Percentiles rank a stretch among this genome's conserved stretches.
Conservation (phyloP, 2,113 vertebrate species). For the Castor canadensis region DNA sequence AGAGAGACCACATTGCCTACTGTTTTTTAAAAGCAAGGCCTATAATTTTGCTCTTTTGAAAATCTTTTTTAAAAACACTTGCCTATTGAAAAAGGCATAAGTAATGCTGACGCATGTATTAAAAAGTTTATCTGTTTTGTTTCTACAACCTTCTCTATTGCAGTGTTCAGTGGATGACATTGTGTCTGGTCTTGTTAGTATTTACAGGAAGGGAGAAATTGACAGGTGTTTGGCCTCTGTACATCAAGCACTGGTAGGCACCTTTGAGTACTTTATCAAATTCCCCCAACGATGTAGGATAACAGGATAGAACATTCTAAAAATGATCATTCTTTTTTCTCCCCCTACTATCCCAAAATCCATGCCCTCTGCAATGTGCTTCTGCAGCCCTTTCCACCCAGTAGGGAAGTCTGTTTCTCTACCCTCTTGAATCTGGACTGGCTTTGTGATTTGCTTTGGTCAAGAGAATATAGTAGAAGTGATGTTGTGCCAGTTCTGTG, state of each 20-base stretch:
- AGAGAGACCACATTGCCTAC: conserved; percentile 42
- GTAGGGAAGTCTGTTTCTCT: not conserved
- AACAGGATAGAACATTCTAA: not conserved
- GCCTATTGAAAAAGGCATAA: conserved; percentile 4
- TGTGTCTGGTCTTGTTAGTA: conserved; percentile 45
- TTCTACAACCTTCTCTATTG: not conserved
- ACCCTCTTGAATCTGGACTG: not conserved
- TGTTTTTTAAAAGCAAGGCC: conserved; percentile 69
- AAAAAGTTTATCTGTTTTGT: conserved; percentile 38
- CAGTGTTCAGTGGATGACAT: not conserved
- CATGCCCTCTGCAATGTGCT: not conserved
- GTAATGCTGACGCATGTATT: not conserved
- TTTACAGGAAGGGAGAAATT: not conserved
- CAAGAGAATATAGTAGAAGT: not conserved
- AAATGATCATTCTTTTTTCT: not conserved
- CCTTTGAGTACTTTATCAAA: not conserved
- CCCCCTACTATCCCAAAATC: not conserved
- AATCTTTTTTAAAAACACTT: conserved; percentile 62
- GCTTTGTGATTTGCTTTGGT: not conserved
- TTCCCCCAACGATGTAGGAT: not conserved
- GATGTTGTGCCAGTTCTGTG: not conserved
- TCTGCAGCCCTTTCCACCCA: not conserved
- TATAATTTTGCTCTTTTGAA: conserved; percentile 75
- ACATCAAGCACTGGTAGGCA: not conserved
- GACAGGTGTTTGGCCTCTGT: not conserved